A percentile compares a stretch with the other conserved stretches of the same genome.
Evolutionary conservation across 2,797 vertebrate genomes (phyloP).

Genomic region (Kryptopterus vitreolus): DNA sequence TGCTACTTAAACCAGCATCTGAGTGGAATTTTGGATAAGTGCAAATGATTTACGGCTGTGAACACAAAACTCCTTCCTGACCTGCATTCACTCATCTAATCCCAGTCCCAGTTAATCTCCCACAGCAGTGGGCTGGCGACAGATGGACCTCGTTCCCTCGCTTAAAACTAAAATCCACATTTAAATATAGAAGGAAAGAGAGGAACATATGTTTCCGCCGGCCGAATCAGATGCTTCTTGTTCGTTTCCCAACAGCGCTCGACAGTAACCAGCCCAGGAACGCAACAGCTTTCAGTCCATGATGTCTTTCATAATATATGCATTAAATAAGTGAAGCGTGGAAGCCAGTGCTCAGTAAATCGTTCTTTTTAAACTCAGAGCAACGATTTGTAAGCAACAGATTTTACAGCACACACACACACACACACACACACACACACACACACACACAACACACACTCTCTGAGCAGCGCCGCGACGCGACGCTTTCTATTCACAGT

Average conservation of each 20-base stretch:
- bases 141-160: constrained; percentile 63
- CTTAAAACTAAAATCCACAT: constrained; percentile 45
- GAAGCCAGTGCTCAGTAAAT: constrained; percentile 71
- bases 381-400: constrained; percentile 59
- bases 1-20: too few relatives aligned
- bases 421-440: too few relatives aligned
- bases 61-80: background rate
- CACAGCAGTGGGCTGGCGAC: constrained; percentile 31
- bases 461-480: too few relatives aligned
- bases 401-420: too few relatives aligned
- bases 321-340: constrained; percentile 76
- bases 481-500: too few relatives aligned
- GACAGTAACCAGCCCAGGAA: constrained; percentile 69
- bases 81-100: background rate
- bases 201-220: constrained; percentile 39
- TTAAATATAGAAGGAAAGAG: constrained; percentile 24
- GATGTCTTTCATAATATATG: constrained; percentile 76
- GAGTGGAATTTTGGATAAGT: too few relatives aligned
- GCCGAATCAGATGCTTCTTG: constrained; percentile 51
- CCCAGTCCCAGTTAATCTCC: background rate
- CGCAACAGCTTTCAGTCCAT: constrained; percentile 69
- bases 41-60: too few relatives aligned
- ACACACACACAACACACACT: too few relatives aligned
- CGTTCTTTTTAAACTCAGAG: constrained; percentile 78
- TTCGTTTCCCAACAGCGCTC: constrained; percentile 56